Conservation (phyloP, 2,797 vertebrate species). For the Prionace glauca region DNA sequence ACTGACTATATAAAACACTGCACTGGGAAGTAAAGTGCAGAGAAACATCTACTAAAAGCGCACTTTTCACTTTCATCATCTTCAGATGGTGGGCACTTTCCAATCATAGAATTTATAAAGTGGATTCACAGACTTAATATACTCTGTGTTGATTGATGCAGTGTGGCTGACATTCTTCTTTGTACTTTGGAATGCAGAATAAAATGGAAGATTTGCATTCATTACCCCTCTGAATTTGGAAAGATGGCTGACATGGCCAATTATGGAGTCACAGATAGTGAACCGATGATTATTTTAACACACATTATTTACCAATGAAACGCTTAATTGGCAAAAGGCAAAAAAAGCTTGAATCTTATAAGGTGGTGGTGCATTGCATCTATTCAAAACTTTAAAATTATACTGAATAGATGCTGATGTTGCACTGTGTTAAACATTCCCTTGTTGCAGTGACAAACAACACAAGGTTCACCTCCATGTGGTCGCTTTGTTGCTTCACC, state of each 20-base stretch:
- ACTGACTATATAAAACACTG: not conserved
- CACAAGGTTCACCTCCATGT: conserved; percentile 51
- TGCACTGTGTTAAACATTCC: not conserved
- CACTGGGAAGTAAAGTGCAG: not conserved
- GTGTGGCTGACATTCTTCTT: not conserved
- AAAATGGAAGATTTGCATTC: conserved; percentile 11
- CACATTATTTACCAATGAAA: not conserved
- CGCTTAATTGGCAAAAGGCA: not conserved
- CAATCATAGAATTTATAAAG: not conserved
- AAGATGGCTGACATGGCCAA: not conserved
- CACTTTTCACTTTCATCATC: not conserved
- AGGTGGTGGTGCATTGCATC: not conserved
- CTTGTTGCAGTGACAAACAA: not conserved
- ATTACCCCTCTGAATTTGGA: not conserved
- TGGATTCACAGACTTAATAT: not conserved
- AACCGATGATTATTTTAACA: not conserved
- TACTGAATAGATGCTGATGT: not conserved
- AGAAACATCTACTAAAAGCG: not conserved
- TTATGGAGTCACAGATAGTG: not conserved
- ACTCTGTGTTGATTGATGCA: not conserved
- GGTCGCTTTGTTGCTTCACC: conserved; percentile 61
- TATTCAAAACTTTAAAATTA: not conserved
- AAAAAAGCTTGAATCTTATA: not conserved
- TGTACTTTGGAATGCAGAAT: not conserved
- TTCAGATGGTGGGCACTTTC: not conserved